Evolutionary conservation across 35 echinoderm and acorn worm genomes (phyloP).

Genomic region (Heliocidaris tuberculata): DNA sequence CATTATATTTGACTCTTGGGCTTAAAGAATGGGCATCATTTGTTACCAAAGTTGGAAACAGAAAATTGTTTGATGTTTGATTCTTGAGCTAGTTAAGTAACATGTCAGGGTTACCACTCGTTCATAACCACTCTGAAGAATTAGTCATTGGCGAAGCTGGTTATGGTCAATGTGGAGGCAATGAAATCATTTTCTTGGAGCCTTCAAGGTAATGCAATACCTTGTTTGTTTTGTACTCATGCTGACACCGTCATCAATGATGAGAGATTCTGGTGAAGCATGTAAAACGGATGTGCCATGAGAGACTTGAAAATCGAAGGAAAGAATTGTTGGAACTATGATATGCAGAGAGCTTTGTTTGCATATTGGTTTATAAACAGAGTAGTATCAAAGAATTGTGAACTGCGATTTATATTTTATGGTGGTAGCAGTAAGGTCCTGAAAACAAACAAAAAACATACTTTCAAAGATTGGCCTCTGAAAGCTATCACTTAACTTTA

Average conservation of each 20-base stretch:
- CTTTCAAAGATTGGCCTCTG: not conserved
- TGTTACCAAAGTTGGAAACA: too few relatives aligned
- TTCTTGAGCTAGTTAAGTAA: too few relatives aligned
- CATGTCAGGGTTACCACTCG: too few relatives aligned
- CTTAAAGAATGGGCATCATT: too few relatives aligned
- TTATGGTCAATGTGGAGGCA: too few relatives aligned
- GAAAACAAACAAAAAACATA: not conserved
- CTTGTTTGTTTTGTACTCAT: not conserved
- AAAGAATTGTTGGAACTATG: not conserved
- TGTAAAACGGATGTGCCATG: not conserved
- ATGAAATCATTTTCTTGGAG: too few relatives aligned
- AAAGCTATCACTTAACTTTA: not conserved
- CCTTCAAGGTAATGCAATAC: too few relatives aligned
- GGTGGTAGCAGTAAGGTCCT: not conserved
- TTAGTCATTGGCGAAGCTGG: too few relatives aligned
- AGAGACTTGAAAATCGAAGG: not conserved
- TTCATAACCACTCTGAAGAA: too few relatives aligned
- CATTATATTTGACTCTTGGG: too few relatives aligned
- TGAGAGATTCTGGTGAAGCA: not conserved
- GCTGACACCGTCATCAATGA: not conserved
- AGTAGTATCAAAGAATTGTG: not conserved
- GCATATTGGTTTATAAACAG: not conserved
- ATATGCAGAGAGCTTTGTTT: not conserved
- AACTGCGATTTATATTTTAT: not conserved
- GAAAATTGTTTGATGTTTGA: too few relatives aligned